Conservation (phyloP, 2,797 vertebrate species). For the Halcyon leucocephala region DNA sequence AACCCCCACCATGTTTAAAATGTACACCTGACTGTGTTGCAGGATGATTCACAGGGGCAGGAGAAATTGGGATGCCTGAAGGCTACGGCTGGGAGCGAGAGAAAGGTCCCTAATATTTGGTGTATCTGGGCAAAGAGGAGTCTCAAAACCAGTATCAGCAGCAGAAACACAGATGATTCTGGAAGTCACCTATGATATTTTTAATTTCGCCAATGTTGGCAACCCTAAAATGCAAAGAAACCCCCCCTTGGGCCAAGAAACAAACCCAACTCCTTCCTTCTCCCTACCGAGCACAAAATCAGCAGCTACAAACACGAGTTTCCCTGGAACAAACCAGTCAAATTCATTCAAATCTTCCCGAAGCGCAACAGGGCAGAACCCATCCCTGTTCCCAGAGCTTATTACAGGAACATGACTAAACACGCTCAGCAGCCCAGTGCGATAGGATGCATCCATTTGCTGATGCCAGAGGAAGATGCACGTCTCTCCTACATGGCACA, state of each 20-base stretch:
- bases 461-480: conserved; percentile 60
- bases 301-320: neutral
- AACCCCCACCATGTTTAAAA: neutral
- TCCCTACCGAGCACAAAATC: neutral
- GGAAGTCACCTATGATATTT: neutral
- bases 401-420: conserved; percentile 56
- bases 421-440: conserved; percentile 19
- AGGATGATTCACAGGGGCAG: neutral
- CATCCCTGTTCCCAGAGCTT: conserved; percentile 37
- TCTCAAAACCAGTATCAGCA: neutral
- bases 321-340: conserved; percentile 47
- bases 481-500: conserved; percentile 44
- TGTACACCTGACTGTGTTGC: neutral
- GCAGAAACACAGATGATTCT: neutral
- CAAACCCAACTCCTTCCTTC: neutral
- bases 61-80: neutral
- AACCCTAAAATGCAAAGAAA: neutral
- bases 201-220: neutral
- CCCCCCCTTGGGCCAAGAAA: neutral
- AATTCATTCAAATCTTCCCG: conserved; percentile 41
- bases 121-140: neutral
- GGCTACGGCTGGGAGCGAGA: neutral
- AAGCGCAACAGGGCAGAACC: conserved; percentile 27
- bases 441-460: conserved; percentile 62
- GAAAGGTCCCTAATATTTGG: neutral